Evolutionary conservation across 2,113 vertebrate genomes (phyloP), one percentile per base, ranked within the genome.

Genomic region (rabbit (Oryctolagus cuniculus)): DNA sequence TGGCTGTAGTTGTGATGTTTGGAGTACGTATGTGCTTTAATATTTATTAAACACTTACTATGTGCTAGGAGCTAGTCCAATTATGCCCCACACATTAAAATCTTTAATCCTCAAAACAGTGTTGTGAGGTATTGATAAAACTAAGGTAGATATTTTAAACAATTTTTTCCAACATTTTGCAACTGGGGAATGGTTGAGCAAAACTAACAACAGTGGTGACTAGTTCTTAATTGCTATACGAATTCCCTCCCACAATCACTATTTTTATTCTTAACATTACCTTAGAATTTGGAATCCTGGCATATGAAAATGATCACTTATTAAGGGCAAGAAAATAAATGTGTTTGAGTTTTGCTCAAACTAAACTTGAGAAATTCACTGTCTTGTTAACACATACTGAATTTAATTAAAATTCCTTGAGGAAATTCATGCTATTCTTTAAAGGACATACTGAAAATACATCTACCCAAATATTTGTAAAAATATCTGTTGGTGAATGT

Each of bases 381-480:
- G 44, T 64, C 61, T 79, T 80, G 15, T 85, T 88, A 44, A 70
- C 53, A 1, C 16, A 72, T 66, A 51, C 17, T 94, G n/a, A 94
- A 83, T 70, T 93, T 77, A 87, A 86, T 78, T 89, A 95, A 92
- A 91, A 70, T 80, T 91, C 25, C 17, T 69, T 89, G 1, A 15
- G 19, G 11, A 93, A 96, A 81, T 2, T 17, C 34, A 96, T n/a
- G 24, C 13, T 87, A 79, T 72, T 85, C 84, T 80, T 88, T 88
- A 72, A 74, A 91, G 89, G 15, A 9, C 89, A 10, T 82, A 82
- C 53, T 66, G 3, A 61, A 92, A 92, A 67, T 91, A 78, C 2
- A 74, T 34, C 5, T n/a, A 73, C 16, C 16, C 10, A 81, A 61
- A 80, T 73, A 19, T 81, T 38, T 10, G 74, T 87, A 87, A 93